Percentiles rank a stretch among this genome's conserved stretches.
Conservation (phyloP, 2,113 vertebrate species). For the Balaeniceps rex region DNA sequence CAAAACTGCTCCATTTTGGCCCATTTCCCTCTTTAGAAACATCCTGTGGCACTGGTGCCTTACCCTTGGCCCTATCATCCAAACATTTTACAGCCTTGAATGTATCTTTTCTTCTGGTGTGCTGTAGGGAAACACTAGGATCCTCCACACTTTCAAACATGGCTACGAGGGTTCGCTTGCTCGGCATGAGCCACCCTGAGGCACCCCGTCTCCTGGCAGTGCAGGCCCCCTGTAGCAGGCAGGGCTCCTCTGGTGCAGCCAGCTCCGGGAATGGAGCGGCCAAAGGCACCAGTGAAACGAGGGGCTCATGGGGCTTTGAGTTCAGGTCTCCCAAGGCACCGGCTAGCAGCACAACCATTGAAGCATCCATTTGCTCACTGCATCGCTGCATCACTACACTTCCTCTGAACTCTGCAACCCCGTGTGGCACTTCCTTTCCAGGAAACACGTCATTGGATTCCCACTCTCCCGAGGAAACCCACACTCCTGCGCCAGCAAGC, state of each 20-base stretch:
- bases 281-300: accelerated
- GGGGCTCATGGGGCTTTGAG: accelerated
- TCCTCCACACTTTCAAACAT: neutral
- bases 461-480: neutral
- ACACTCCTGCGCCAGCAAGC: neutral
- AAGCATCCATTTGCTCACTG: neutral
- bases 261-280: accelerated
- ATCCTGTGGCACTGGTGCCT: neutral
- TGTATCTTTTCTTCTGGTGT: neutral
- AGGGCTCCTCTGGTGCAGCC: neutral
- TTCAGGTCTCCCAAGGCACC: neutral
- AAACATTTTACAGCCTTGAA: neutral
- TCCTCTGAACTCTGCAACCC: neutral
- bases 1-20: neutral
- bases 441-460: neutral
- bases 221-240: neutral
- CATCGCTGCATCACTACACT: accelerated
- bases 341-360: neutral
- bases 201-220: neutral
- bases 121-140: neutral
- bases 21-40: neutral
- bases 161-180: neutral
- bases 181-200: neutral
- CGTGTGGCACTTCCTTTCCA: neutral
- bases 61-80: neutral